Evolutionary conservation across 2,113 vertebrate species (phyloP), one percentile per base, ranked within the genome.

Genomic region (Forbesichthys papilliferus): DNA sequence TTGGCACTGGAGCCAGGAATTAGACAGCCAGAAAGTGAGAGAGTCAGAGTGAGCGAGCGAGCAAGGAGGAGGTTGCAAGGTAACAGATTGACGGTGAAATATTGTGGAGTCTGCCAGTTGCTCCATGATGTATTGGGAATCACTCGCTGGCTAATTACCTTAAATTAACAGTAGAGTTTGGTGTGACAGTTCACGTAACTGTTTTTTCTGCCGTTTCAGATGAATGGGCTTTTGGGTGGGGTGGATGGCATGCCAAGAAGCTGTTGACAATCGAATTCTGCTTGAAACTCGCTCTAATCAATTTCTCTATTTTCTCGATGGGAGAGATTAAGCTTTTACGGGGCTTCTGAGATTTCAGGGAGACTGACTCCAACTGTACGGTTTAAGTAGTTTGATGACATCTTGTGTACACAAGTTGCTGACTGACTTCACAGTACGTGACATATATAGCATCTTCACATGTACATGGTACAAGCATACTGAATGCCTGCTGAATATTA

Each of bases 151-250:
- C 91, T 92, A 93, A 94, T 94, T 94, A 92, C 91, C 90, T 92
- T 92, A 92, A 93, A 94, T 94, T 92, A 94, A 93, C 90, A 92
- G 92, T 93, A 91, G 89, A 91, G 91, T 91, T 92, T 87, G 88
- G 89, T 92, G 91, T 93, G 92, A 93, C 92, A 92, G 90, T 93
- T 92, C 89, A 92, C 66, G 83, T 87, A 91, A 92, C 91, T 91
- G 92, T 93, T 93, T 93, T 91, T 91, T 87, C 91, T 91, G 88
- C 90, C 72, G 89, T 89, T 88, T 85, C 90, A 92, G 90, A 92
- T 90, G 92, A 91, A 92, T 91, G 90, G 87, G 89, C 86, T 79
- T 74, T 27, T 27, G 27, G 27, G 27, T 27, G 27, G 27, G 68
- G 67, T 86, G 90, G 90, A 87, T 86, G 88, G 87, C 79, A 86